These are phyloP conservation scores for Conops quadrifasciatus DNA, from an alignment of 2,888 invertebrate genomes.

Conservation along the genomic window DNA sequence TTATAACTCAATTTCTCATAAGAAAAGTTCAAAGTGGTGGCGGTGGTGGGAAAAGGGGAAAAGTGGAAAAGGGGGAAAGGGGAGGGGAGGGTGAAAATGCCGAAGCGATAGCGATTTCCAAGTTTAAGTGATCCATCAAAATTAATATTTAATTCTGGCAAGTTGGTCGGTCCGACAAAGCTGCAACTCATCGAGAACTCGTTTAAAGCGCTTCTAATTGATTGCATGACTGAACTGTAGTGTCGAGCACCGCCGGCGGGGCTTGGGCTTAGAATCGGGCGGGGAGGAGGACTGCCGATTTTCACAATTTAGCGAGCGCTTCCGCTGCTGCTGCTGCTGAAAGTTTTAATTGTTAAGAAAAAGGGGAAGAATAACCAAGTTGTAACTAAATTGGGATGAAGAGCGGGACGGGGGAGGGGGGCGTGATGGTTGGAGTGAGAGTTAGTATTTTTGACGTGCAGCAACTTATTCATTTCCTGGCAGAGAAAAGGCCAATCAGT, in stretches of 20 bases:
- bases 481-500: no score
- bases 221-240: not conserved
- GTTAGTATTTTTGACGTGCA: not conserved
- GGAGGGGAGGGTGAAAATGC: not conserved
- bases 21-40: not conserved
- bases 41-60: not conserved
- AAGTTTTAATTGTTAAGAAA: slow-evolving; percentile 2
- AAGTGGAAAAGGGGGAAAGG: not conserved
- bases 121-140: not conserved
- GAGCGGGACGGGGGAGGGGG: not conserved
- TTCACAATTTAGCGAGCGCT: not conserved
- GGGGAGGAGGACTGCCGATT: no score
- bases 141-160: not conserved
- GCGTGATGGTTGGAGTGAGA: no score
- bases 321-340: not conserved
- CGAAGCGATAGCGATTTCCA: not conserved
- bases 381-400: not conserved
- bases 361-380: not conserved
- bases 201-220: not conserved
- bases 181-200: slow-evolving; percentile 3
- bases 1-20: no score
- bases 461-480: not conserved
- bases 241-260: not conserved
- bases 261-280: not conserved
- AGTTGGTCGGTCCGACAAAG: not conserved